A percentile compares a stretch with the other conserved stretches of the same genome.
phyloP scores from a whole-genome alignment of 1,140 invertebrate species.

The Platorchestia sp. region DNA sequence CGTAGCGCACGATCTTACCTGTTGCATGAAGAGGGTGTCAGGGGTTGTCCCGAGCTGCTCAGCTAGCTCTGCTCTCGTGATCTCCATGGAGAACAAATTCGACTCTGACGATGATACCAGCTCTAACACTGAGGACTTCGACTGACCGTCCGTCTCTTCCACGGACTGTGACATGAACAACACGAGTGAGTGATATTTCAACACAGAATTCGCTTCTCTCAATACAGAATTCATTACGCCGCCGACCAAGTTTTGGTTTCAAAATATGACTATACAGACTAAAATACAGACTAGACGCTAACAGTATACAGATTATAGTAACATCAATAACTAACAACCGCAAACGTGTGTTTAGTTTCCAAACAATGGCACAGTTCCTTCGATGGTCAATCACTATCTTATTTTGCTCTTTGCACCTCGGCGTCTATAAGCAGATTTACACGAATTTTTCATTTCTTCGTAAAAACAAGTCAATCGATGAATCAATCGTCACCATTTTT shows the following conservation, averaged over 20 bases:
- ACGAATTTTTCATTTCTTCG: not conserved
- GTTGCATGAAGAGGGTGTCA: conserved; percentile 61
- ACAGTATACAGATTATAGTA: not conserved
- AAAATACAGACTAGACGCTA: not conserved
- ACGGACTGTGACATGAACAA: not conserved
- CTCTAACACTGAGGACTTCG: not conserved
- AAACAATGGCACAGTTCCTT: not conserved
- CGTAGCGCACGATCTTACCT: conserved; percentile 32
- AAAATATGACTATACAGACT: not conserved
- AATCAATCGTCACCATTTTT: no score
- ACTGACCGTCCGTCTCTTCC: not conserved
- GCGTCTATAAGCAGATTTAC: not conserved
- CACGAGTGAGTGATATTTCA: not conserved
- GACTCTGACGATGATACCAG: not conserved
- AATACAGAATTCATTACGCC: not conserved
- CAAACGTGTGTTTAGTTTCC: no score
- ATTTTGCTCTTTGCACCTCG: not conserved
- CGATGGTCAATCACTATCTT: not conserved
- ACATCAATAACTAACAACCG: not conserved
- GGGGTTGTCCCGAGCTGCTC: conserved; percentile 59
- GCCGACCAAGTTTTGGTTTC: not conserved
- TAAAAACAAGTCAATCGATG: no score
- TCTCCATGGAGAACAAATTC: conserved; percentile 58
- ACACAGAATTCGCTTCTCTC: not conserved
- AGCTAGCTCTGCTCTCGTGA: conserved; percentile 60